phyloP scores from a whole-genome alignment of 2,113 vertebrate genomes.

The Muscicapa adusta region DNA sequence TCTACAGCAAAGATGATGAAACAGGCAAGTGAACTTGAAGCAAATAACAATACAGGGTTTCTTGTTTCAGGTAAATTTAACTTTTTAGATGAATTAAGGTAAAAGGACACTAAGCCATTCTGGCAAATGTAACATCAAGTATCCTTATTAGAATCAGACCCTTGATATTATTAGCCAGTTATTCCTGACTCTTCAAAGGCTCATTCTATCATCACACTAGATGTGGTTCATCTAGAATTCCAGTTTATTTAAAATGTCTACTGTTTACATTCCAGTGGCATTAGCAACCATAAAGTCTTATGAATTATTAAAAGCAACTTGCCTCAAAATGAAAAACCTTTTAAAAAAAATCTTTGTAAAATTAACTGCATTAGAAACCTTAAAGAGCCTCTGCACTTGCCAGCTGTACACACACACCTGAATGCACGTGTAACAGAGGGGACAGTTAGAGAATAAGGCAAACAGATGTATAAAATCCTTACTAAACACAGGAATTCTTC shows the following conservation, averaged over 20 bases:
- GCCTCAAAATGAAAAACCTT: neutral
- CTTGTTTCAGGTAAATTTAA: neutral
- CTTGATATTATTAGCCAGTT: neutral
- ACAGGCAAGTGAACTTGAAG: neutral
- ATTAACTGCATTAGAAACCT: neutral
- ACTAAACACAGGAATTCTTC: neutral
- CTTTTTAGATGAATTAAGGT: neutral
- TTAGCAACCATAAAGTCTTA: neutral
- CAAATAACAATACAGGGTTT: neutral
- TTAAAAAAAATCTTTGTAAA: fast-evolving
- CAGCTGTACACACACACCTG: neutral
- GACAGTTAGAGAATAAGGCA: neutral
- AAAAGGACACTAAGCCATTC: neutral
- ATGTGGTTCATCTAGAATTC: neutral
- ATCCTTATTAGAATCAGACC: neutral
- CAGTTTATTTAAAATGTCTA: neutral
- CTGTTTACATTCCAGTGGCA: neutral
- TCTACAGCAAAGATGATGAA: neutral
- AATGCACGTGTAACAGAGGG: neutral
- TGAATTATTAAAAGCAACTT: neutral
- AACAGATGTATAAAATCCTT: neutral
- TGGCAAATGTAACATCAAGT: neutral
- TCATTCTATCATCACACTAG: neutral
- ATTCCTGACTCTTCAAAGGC: neutral
- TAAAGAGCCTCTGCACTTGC: neutral